Evolutionary conservation across 2,888 invertebrate genomes (phyloP).

Genomic region (Scaptomyza parva): DNA sequence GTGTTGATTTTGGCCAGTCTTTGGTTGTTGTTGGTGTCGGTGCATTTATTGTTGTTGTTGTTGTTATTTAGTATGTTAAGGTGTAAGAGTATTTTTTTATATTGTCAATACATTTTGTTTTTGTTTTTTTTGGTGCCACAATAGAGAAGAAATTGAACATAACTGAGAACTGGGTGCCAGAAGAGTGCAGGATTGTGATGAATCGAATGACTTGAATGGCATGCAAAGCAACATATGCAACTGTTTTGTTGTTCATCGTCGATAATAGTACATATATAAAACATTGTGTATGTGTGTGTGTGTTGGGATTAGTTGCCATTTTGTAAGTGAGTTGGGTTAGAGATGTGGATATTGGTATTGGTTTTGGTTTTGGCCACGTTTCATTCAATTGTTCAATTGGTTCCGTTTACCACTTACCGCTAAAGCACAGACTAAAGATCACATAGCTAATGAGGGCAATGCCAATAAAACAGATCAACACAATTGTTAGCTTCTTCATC

Average conservation of each 20-base stretch:
- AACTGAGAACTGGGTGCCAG: slow-evolving; percentile 49
- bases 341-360: slow-evolving; percentile 8
- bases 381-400: background rate
- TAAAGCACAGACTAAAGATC: slow-evolving; percentile 83
- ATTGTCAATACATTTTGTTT: slow-evolving; percentile 59
- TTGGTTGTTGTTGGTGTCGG: slow-evolving; percentile 40
- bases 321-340: slow-evolving; percentile 46
- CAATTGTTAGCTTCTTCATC: slow-evolving; percentile 84
- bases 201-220: slow-evolving; percentile 43
- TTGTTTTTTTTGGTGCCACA: slow-evolving; percentile 52
- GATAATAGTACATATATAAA: background rate
- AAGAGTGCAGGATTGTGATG: slow-evolving; percentile 49
- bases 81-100: slow-evolving; percentile 60
- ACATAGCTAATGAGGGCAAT: slow-evolving; percentile 83
- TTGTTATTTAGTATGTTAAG: slow-evolving; percentile 62
- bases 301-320: slow-evolving; percentile 36
- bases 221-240: slow-evolving; percentile 52
- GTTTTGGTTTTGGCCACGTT: slow-evolving; percentile 8
- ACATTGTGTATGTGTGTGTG: slow-evolving; percentile 19
- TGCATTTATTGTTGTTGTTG: slow-evolving; percentile 39
- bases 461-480: slow-evolving; percentile 82
- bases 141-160: slow-evolving; percentile 55
- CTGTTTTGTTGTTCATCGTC: slow-evolving; percentile 11
- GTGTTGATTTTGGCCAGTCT: slow-evolving; percentile 82
- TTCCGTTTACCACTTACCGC: slow-evolving; percentile 75